phyloP scores from a whole-genome alignment of 2,888 invertebrate species.

The Hirudinaria manillensis region DNA sequence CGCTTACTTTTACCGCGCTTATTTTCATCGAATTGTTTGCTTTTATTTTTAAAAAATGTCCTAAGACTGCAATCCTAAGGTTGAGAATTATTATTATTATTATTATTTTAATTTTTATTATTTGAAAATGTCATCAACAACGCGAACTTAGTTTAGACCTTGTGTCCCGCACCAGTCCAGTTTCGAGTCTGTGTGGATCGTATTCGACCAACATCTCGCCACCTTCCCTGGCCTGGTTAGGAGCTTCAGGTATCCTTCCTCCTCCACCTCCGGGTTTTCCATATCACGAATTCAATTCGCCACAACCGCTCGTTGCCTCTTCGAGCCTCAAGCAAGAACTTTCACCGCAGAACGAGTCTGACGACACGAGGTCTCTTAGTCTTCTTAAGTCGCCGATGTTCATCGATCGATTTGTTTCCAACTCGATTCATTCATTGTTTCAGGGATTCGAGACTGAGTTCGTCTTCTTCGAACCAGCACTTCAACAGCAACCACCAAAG shows the following conservation, averaged over 20 bases:
- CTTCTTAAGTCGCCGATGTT: no score
- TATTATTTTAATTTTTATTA: no score
- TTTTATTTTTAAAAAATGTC: no score
- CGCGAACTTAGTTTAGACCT: constrained; percentile 24
- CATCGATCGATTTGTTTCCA: no score
- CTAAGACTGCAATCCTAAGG: no score
- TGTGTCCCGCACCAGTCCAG: constrained; percentile 21
- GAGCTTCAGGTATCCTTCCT: constrained; percentile 27
- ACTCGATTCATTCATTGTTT: background rate
- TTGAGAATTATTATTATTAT: background rate
- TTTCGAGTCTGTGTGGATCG: constrained; percentile 23
- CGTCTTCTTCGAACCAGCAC: constrained; percentile 5
- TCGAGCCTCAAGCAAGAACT: constrained; percentile 28
- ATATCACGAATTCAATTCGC: constrained; percentile 15
- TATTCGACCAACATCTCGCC: constrained; percentile 24
- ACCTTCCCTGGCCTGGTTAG: constrained; percentile 28
- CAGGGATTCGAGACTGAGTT: constrained; percentile 12
- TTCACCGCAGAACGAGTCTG: constrained; percentile 21
- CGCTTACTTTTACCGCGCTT: background rate
- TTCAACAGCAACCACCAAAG: constrained; percentile 11
- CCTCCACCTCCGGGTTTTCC: constrained; percentile 25
- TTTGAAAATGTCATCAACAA: background rate
- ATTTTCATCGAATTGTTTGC: background rate
- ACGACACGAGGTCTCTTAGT: constrained; percentile 18
- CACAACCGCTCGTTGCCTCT: constrained; percentile 17